Evolutionary conservation across 2,888 invertebrate species (phyloP).

Genomic region (Harpalus rubripes): DNA sequence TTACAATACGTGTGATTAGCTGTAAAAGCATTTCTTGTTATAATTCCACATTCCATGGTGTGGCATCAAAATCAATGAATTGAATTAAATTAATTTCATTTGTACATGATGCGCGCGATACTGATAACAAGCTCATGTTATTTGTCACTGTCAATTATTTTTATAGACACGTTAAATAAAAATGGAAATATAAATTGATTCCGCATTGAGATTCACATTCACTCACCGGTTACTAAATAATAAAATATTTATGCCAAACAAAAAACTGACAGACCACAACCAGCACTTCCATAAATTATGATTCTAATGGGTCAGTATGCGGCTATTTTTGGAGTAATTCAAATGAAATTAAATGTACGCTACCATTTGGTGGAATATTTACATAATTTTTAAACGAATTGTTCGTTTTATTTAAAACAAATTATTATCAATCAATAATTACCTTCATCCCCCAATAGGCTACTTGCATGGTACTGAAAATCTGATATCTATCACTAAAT

Average conservation of each 20-base stretch:
- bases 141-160: slow-evolving; percentile 58
- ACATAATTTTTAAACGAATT: too few species aligned
- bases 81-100: slow-evolving; percentile 46
- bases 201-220: slow-evolving; percentile 18
- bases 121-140: slow-evolving; percentile 46
- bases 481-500: too few species aligned
- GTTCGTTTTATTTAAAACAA: too few species aligned
- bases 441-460: too few species aligned
- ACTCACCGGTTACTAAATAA: slow-evolving; percentile 16
- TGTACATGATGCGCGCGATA: slow-evolving; percentile 25
- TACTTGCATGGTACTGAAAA: too few species aligned
- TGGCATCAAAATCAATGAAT: slow-evolving; percentile 49
- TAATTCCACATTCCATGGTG: slow-evolving; percentile 1
- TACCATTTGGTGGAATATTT: too few species aligned
- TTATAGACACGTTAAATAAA: slow-evolving; percentile 46
- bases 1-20: slow-evolving; percentile 30
- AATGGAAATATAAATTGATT: slow-evolving; percentile 29
- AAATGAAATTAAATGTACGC: too few species aligned
- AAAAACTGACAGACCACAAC: not conserved
- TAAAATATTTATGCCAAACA: slow-evolving; percentile 34
- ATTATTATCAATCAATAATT: too few species aligned
- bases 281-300: not conserved
- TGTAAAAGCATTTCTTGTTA: slow-evolving; percentile 40
- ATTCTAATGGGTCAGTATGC: not conserved
- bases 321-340: too few species aligned